Base-by-base conservation (phyloP, 2,888 invertebrate species). In the Metellina segmentata region DNA sequence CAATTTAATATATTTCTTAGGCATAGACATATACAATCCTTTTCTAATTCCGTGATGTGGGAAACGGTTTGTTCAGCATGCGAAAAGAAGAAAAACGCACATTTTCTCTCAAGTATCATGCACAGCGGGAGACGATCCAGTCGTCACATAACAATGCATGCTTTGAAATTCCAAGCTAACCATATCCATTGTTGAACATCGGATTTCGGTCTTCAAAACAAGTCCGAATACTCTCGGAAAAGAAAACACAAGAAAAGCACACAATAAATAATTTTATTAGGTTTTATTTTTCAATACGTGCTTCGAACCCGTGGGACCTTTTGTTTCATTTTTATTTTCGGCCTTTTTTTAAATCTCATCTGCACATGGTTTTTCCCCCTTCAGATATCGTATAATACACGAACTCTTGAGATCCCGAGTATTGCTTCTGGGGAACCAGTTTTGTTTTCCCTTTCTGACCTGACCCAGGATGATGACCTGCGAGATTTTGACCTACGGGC, bases 401-500 rank as follows among this genome's bases (percentile, higher is more conserved):
- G 74, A 81, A 85, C 85, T 85, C 85, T 85, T 90, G 20, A 20
- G 83, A 89, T 82, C 77, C 69, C 85, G 81, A 85, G 85, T 85
- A 90, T 81, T 85, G 90, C 85, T 90, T 81, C 53, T 85, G 90
- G 85, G 71, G 90, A 90, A 90, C 90, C 85, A 85, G 90, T 90
- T 88, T 79, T 89, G 53, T 85, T 85, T 90, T 90, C 90, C 74
- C 85, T 90, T 90, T 85, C 78, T 90, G 90, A 90, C 90, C 90
- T 79, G 90, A 90, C 90, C 90, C 69, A 85, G 90, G 90, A 85
- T 90, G 83, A 90, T 90, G 90, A 90, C 85, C 90, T 81, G 81
- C 77, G 61, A 79, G 74, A 81, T 69, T 61, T 78, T 81, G 85
- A 90, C 90, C 85, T 85, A 81, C 53, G 69, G 82, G 89, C 77